A percentile compares a stretch with the other conserved stretches of the same genome.
These are phyloP conservation scores for Chlorocebus sabaeus DNA, from an alignment of 2,113 vertebrate genomes.

Conservation along the genomic window DNA sequence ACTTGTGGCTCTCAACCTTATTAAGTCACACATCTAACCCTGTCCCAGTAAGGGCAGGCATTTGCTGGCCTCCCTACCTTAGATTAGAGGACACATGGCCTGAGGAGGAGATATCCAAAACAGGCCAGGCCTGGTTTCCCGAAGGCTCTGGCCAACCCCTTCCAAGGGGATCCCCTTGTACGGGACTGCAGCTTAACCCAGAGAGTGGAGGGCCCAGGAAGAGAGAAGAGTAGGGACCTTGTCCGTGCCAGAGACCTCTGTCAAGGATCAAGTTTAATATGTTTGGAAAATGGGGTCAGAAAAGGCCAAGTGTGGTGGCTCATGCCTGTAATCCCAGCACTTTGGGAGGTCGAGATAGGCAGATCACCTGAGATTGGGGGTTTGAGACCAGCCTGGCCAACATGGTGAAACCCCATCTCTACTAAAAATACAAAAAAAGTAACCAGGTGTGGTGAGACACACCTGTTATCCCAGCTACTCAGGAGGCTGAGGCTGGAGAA, in stretches of 20 bases:
- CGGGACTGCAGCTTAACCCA: not conserved
- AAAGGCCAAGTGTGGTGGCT: not conserved
- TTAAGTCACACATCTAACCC: constrained; percentile 60
- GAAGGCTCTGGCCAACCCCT: constrained; percentile 41
- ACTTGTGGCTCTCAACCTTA: constrained; percentile 59
- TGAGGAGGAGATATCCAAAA: constrained; percentile 17
- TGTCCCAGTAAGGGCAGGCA: constrained; percentile 54
- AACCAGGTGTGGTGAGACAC: no score
- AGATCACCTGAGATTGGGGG: no score
- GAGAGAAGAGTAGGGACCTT: not conserved
- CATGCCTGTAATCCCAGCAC: no score
- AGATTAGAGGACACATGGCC: constrained; percentile 25
- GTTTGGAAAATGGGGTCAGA: not conserved
- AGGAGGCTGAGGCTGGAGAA: no score
- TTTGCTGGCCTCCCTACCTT: constrained; percentile 45
- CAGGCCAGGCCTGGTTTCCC: constrained; percentile 22
- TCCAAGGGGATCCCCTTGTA: constrained; percentile 55
- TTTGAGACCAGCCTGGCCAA: no score
- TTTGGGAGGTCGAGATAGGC: no score
- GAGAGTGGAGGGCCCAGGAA: not conserved
- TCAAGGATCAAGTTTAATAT: not conserved
- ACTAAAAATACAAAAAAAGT: no score
- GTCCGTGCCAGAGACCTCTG: not conserved
- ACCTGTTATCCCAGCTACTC: no score
- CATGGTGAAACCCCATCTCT: no score